Conservation (phyloP, 2,797 vertebrate genomes). For the Rhyacichthys aspro region DNA sequence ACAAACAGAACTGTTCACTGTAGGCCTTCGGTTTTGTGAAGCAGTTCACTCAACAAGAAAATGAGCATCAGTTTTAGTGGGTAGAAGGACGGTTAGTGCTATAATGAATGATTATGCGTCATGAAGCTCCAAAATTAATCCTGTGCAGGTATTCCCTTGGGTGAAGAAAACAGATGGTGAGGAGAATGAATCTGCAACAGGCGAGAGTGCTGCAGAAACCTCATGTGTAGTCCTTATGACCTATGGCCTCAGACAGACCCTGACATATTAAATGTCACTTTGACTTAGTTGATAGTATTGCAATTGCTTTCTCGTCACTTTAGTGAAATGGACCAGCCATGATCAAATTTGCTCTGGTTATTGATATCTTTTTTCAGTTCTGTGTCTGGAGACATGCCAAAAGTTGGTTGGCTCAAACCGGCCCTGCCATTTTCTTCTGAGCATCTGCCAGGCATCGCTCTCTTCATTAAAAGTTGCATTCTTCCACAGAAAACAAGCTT, state of each 20-base stretch:
- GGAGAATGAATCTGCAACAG: slow-evolving; percentile 55
- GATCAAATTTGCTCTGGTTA: slow-evolving; percentile 51
- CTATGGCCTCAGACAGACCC: slow-evolving; percentile 35
- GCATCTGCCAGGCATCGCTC: slow-evolving; percentile 45
- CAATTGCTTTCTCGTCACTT: slow-evolving; percentile 54
- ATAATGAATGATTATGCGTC: slow-evolving; percentile 81
- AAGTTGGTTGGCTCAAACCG: slow-evolving; percentile 24
- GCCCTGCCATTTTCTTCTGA: slow-evolving; percentile 32
- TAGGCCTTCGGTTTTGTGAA: slow-evolving; percentile 51
- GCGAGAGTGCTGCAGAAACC: slow-evolving; percentile 50
- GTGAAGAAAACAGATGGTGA: slow-evolving; percentile 77
- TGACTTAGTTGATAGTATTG: slow-evolving; percentile 65
- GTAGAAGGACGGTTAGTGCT: slow-evolving; percentile 76
- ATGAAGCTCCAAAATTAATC: slow-evolving; percentile 74
- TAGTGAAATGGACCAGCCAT: slow-evolving; percentile 57
- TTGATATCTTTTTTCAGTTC: slow-evolving; percentile 29
- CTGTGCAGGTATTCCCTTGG: slow-evolving; percentile 78
- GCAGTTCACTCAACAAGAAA: slow-evolving; percentile 82
- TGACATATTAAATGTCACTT: slow-evolving; percentile 66
- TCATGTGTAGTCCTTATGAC: slow-evolving; percentile 56
- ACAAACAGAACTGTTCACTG: slow-evolving; percentile 48
- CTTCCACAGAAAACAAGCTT: slow-evolving; percentile 41
- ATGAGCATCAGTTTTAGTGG: slow-evolving; percentile 77
- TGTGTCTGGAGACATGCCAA: slow-evolving; percentile 41
- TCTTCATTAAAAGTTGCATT: slow-evolving; percentile 73